phyloP scores from a whole-genome alignment of 2,113 vertebrate genomes.

The Nansenia antarctica region DNA sequence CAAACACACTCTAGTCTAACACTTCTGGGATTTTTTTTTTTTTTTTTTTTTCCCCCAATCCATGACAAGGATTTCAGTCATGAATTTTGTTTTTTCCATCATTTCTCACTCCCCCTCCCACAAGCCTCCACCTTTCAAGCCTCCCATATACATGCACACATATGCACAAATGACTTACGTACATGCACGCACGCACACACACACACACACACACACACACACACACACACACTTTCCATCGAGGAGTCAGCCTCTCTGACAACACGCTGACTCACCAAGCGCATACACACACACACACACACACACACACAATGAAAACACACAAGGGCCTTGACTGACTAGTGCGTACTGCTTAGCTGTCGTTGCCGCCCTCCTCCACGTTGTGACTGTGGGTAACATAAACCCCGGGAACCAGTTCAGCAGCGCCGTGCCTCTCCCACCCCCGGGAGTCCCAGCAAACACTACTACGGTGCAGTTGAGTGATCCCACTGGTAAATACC shows the following conservation, averaged over 20 bases:
- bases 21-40: too few species aligned
- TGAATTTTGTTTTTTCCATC: constrained; percentile 3
- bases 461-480: background rate
- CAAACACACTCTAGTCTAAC: constrained; percentile 25
- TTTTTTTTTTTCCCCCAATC: too few species aligned
- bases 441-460: constrained; percentile 32
- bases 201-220: background rate
- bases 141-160: background rate
- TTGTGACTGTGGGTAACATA: constrained; percentile 13
- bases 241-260: background rate
- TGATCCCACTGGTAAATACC: constrained; percentile 33
- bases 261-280: constrained; percentile 15
- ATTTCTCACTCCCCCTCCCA: constrained; percentile 9
- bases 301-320: constrained; percentile 23
- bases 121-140: background rate
- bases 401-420: constrained; percentile 15
- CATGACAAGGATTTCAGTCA: constrained; percentile 5
- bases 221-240: background rate
- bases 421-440: constrained; percentile 12
- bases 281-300: too few species aligned
- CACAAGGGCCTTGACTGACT: constrained; percentile 24
- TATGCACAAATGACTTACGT: too few species aligned
- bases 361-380: background rate
- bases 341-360: background rate
- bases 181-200: background rate